Evolutionary conservation across 1,140 invertebrate species (phyloP).

Genomic region (Oryctes rhinoceros): DNA sequence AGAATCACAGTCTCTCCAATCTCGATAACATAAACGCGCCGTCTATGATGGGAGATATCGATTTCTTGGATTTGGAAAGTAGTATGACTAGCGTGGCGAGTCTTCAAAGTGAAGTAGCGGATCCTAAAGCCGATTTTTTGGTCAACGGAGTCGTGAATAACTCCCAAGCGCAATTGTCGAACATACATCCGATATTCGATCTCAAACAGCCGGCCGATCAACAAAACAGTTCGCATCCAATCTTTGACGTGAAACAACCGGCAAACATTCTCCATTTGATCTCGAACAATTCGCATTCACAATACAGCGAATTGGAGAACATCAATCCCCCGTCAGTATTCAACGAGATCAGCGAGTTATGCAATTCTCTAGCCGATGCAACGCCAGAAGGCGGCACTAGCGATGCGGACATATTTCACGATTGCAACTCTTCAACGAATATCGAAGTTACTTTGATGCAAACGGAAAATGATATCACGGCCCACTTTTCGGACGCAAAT

Average conservation of each 20-base stretch:
- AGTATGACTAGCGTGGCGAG: slow-evolving; percentile 86
- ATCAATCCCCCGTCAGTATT: slow-evolving; percentile 71
- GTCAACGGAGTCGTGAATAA: slow-evolving; percentile 49
- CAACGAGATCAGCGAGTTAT: slow-evolving; percentile 69
- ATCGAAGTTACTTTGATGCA: slow-evolving; percentile 56
- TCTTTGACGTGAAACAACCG: slow-evolving; percentile 62
- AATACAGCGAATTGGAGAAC: slow-evolving; percentile 69
- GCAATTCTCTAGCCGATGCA: slow-evolving; percentile 69
- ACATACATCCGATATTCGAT: slow-evolving; percentile 62
- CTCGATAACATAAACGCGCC: slow-evolving; percentile 85
- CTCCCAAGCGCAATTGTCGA: slow-evolving; percentile 35
- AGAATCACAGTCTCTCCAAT: slow-evolving; percentile 66
- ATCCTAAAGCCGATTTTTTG: slow-evolving; percentile 58
- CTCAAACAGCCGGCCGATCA: slow-evolving; percentile 61
- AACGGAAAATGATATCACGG: slow-evolving; percentile 47
- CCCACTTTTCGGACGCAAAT: slow-evolving; percentile 57
- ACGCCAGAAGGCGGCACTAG: slow-evolving; percentile 68
- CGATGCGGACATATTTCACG: slow-evolving; percentile 66
- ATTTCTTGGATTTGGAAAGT: slow-evolving; percentile 74
- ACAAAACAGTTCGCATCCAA: slow-evolving; percentile 56
- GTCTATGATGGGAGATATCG: slow-evolving; percentile 80
- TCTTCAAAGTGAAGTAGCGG: slow-evolving; percentile 79
- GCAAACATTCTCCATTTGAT: slow-evolving; percentile 58
- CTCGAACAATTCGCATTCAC: neutral
- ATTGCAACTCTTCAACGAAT: slow-evolving; percentile 63